These are phyloP conservation scores for Chlorospingus semifuscus DNA, from an alignment of 2,797 vertebrate genomes.

Conservation along the genomic window DNA sequence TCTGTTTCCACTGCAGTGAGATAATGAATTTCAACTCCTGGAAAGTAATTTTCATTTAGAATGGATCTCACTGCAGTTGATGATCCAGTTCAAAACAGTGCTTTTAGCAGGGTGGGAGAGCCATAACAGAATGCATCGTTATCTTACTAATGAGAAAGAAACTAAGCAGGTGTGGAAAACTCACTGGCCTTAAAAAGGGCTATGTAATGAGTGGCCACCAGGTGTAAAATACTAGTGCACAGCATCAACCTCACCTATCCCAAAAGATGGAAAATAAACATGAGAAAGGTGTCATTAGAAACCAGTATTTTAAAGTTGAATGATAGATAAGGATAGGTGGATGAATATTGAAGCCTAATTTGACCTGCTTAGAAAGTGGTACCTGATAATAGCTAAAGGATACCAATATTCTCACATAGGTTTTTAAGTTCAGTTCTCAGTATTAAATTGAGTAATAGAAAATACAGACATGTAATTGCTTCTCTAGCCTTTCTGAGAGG, in stretches of 20 bases:
- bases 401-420: background rate
- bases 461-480: too few relatives aligned
- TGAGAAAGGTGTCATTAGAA: background rate
- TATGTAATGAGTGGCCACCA: background rate
- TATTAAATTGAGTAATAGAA: too few relatives aligned
- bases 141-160: constrained; percentile 5
- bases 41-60: background rate
- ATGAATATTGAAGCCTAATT: background rate
- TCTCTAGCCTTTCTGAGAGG: background rate
- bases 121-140: background rate
- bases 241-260: background rate
- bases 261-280: background rate
- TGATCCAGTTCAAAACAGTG: background rate
- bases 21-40: constrained; percentile 29
- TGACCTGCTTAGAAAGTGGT: background rate
- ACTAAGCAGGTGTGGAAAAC: background rate
- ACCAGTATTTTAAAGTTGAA: background rate
- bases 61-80: background rate
- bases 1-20: background rate
- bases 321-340: background rate
- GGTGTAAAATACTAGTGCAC: background rate
- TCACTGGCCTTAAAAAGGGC: background rate
- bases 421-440: too few relatives aligned
- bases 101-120: background rate
- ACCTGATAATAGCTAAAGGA: background rate